Evolutionary conservation across 92 coral and sea anemone genomes (phyloP), one percentile per base, ranked within the genome.

Genomic region (Palythoa grandis): DNA sequence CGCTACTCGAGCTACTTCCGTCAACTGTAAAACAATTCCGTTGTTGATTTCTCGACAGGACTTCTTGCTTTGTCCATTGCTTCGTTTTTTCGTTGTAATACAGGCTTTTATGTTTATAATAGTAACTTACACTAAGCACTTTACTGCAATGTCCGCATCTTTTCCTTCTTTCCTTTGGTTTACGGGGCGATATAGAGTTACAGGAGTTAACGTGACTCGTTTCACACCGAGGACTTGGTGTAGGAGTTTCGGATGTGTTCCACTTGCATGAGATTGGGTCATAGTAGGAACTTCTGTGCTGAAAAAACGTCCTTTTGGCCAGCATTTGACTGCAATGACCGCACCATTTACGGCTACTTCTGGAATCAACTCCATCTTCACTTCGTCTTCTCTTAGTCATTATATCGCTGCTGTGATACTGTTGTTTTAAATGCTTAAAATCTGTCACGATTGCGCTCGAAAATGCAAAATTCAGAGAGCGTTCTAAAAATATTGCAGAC

Each of bases 271-370:
- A n/a, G 70, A 65, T 65, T 65, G 70, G 25, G 70, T 65, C 70
- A 65, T 65, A 65, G 70, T 65, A 65, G 70, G 70, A 65, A 65
- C 70, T 65, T 65, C 35, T 65, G 70, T 65, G 70, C 35, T 65
- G 70, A 65, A 65, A 65, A 65, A 65, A 65, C 70, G 70, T 65
- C 70, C 70, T 65, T 65, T 65, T 65, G 3, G 70, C 70, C 25
- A 65, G 70, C 70, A 65, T 65, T 65, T 65, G 70, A 65, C 70
- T n/a, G 70, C 70, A 65, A 65, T 65, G 70, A 6, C 70, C 70
- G 29, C 70, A 65, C 70, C 70, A 65, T 23, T 65, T 65, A 65
- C 70, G 70, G 35, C 70, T 29, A 17, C n/a, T 65, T 65, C 35
- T 65, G 19, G 70, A 65, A 65, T 23, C 70, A 65, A 23, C 70